Conservation (phyloP, 2,113 vertebrate genomes). For the Sminthopsis crassicaudata region DNA sequence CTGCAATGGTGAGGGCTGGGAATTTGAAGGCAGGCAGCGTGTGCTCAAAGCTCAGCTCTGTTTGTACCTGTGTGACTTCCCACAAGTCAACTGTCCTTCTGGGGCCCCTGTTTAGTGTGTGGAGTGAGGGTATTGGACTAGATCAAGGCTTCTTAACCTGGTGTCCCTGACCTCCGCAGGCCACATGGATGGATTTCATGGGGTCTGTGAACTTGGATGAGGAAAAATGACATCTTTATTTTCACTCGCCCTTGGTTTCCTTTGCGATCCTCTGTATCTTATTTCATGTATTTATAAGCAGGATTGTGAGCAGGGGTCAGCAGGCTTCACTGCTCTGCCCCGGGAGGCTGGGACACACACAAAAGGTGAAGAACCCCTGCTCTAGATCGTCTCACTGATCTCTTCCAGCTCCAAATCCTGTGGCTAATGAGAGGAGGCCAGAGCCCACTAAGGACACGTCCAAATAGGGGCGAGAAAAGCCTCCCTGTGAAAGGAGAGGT, state of each 20-base stretch:
- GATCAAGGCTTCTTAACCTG: not conserved
- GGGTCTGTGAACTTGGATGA: not conserved
- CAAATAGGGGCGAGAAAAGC: not conserved
- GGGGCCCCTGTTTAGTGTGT: not conserved
- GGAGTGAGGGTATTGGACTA: not conserved
- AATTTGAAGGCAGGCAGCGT: not conserved
- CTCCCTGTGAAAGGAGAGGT: not conserved
- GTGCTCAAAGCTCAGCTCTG: not conserved
- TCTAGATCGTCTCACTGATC: not conserved
- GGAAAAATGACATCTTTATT: not conserved
- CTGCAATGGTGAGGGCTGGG: not conserved
- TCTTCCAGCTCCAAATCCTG: not conserved
- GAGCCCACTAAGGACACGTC: not conserved
- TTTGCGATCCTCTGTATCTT: not conserved
- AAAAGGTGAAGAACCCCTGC: not conserved
- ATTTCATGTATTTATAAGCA: not conserved
- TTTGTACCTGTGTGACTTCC: not conserved
- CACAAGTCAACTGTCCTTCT: not conserved
- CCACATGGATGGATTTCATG: not conserved
- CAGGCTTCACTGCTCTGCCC: not conserved
- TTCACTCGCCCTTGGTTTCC: not conserved
- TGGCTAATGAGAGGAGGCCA: not conserved
- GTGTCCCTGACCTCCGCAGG: not conserved
- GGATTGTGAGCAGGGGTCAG: not conserved
- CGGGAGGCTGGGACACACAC: not conserved